Conservation (phyloP, 2,113 vertebrate species). For the Amblyornis subalaris region DNA sequence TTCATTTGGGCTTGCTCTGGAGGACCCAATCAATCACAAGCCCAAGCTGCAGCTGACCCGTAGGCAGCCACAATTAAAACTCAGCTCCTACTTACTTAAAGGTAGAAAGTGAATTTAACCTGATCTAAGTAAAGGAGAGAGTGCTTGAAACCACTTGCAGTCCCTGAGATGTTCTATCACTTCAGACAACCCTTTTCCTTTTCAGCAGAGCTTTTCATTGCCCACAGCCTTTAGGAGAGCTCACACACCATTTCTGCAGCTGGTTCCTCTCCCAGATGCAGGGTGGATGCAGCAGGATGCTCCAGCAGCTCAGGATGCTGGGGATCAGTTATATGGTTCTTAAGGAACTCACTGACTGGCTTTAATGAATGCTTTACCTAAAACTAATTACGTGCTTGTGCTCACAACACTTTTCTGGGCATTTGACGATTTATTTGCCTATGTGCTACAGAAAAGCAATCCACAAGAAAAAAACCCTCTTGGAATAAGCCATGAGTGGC, state of each 20-base stretch:
- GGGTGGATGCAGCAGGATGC: background rate
- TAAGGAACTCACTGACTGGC: background rate
- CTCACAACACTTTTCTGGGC: background rate
- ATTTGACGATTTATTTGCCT: background rate
- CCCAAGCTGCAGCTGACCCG: background rate
- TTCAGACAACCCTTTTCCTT: background rate
- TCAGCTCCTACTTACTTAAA: background rate
- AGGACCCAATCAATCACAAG: constrained; percentile 36
- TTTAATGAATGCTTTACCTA: background rate
- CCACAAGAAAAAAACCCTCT: background rate
- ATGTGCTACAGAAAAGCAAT: background rate
- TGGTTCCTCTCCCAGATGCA: background rate
- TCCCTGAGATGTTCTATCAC: background rate
- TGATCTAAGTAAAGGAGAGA: background rate
- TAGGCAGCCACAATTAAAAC: constrained; percentile 57
- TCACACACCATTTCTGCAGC: background rate
- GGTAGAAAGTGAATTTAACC: constrained; percentile 35
- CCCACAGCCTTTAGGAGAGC: background rate
- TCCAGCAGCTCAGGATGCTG: background rate
- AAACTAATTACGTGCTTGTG: background rate
- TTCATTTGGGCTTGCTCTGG: constrained; percentile 5
- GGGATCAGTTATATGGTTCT: background rate
- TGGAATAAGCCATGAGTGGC: background rate
- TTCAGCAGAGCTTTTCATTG: background rate
- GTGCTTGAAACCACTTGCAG: background rate